phyloP scores from a whole-genome alignment of 2,113 vertebrate genomes.

The Drymodes brunneopygia region DNA sequence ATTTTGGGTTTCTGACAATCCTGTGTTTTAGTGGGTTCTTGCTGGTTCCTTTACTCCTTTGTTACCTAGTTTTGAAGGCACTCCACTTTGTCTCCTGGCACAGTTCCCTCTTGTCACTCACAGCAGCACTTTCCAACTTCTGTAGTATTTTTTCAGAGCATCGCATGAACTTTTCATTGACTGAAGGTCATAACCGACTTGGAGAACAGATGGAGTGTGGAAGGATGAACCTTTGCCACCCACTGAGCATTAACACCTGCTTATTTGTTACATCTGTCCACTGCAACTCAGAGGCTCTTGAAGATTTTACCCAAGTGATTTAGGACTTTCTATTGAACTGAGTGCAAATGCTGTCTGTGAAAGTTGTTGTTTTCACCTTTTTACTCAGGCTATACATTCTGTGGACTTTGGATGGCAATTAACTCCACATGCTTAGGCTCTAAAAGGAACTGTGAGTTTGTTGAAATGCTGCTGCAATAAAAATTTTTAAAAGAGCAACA shows the following conservation, averaged over 20 bases:
- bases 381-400: neutral
- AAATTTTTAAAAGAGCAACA: neutral
- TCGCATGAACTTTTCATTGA: neutral
- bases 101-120: neutral
- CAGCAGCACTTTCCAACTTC: neutral
- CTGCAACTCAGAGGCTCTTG: neutral
- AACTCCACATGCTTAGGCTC: neutral
- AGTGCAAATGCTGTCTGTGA: neutral
- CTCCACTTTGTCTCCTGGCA: neutral
- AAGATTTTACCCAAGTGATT: neutral
- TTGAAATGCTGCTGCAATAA: neutral
- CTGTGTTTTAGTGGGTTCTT: neutral
- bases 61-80: neutral
- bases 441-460: neutral
- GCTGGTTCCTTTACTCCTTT: neutral
- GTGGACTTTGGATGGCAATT: neutral
- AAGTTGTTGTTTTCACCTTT: neutral
- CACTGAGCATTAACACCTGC: slow-evolving; percentile 3
- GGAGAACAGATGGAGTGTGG: slow-evolving; percentile 33
- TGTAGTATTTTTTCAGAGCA: neutral
- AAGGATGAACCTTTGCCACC: slow-evolving; percentile 3
- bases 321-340: neutral
- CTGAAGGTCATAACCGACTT: slow-evolving; percentile 36
- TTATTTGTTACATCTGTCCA: slow-evolving; percentile 19
- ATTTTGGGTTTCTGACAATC: neutral